Base-by-base conservation (phyloP, 2,888 invertebrate genomes). In the Cryptocephalus primarius region DNA sequence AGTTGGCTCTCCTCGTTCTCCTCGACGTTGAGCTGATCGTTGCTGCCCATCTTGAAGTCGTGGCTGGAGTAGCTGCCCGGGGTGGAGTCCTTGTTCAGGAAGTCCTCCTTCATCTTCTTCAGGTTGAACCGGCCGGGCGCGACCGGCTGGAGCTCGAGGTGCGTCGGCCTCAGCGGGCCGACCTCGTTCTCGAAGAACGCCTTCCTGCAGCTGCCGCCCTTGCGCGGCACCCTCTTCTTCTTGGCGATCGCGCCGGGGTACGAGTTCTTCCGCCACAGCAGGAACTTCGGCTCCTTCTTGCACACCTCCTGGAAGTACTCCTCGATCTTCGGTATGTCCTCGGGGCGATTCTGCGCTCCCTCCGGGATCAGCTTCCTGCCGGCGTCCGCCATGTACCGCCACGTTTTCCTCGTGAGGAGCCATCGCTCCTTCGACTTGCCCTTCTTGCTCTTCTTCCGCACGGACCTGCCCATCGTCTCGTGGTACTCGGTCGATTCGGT, bases 371-470 rank as follows among this genome's bases (percentile, higher is more conserved):
- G 75, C 63, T 85, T 84, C 49, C 87, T 80, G 40, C 90, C 90
- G 32, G 89, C 88, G 59, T 90, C 90, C n/a, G 88, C 81, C 90
- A 91, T 91, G 69, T 90, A 90, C 59, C 88, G 77, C 90, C 90
- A 90, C 42, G 90, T 90, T 72, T 91, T 90, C 49, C 90, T 75
- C 40, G 90, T 90, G 48, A 90, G 75, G 49, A 90, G 75, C 90
- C 90, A 91, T 68, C 90, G 78, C 69, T 90, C 90, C 64, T 84
- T 83, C 1, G 77, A 76, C 51, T 75, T 76, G 1, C 39, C 46
- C n/a, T 51, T 52, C 33, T 52, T 50, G 22, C 51, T 55, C 64
- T 76, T 77, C 57, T 77, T 77, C 48, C 78, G 72, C 59, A 75
- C 71, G 42, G 75, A 71, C 63, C 74, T 75, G 51, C 78, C 79